Base-by-base conservation (phyloP, 2,797 vertebrate species). In the Ispidina picta region DNA sequence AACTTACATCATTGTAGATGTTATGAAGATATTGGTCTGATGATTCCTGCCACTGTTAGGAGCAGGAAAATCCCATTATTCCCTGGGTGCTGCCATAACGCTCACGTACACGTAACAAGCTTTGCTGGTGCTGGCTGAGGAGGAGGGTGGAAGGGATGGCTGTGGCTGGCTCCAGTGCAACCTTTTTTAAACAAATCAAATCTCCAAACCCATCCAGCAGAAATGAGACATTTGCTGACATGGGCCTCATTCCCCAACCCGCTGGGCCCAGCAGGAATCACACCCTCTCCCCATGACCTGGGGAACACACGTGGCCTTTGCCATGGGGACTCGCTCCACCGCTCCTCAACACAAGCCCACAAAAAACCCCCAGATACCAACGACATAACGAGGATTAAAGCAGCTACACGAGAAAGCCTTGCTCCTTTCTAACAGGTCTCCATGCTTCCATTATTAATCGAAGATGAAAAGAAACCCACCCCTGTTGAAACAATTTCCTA, bases 1-100 rank as follows among this genome's bases (percentile, higher is more conserved):
- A 10, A 1, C 21, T 21, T 56, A 19, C 2, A 1, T 8, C 1
- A 0, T 46, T 44, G 63, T 41, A 14, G 29, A 20, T n/a, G 41
- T 26, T 52, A 31, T 3, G 7, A 75, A 49, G 43, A 65, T 22
- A 21, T 1, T 5, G 31, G 19, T 37, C 39, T 58, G 28, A 37
- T 44, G 54, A 54, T 35, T 88, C 62, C 51, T 22, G 29, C 33
- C 15, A 3, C 43, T 71, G 5, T 15, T 15, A 7, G 4, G 60
- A 84, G 41, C 18, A 39, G 60, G 35, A 77, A 78, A 70, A 49
- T 41, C n/a, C 68, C 63, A 7, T 35, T 28, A 25, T 44, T 91
- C 76, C 26, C 14, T 35, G 0, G 1, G 14, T 28, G 51, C 48
- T 70, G 31, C 43, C 15, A 8, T 1, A 48, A 52, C 0, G 0